Evolutionary conservation across 2,888 invertebrate genomes (phyloP).

Genomic region (Pandemis corylana): DNA sequence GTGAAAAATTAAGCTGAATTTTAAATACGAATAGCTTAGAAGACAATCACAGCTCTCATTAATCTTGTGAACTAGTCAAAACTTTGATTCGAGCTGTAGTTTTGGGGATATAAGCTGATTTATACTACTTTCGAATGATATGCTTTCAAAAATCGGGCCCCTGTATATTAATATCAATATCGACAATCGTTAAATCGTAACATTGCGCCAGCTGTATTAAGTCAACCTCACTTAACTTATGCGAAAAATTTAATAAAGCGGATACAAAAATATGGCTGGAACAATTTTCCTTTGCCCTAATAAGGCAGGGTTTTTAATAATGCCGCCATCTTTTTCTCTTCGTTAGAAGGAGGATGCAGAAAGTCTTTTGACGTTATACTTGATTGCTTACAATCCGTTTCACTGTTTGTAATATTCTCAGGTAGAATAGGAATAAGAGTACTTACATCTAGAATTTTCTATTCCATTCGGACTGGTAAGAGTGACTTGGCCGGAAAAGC

Average conservation of each 20-base stretch:
- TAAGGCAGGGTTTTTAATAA: constrained; percentile 31
- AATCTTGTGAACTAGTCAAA: too few species aligned
- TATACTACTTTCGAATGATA: too few species aligned
- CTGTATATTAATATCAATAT: not conserved
- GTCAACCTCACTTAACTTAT: constrained; percentile 6
- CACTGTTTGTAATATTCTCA: too few species aligned
- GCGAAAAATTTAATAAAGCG: constrained; percentile 31
- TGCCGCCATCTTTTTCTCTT: not conserved
- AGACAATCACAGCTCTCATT: too few species aligned
- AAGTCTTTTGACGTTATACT: not conserved
- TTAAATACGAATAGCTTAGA: too few species aligned
- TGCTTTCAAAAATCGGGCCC: too few species aligned
- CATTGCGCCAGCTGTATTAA: not conserved
- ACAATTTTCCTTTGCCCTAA: constrained; percentile 21
- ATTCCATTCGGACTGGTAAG: not conserved
- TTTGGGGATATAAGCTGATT: too few species aligned
- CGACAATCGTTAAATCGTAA: not conserved
- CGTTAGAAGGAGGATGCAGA: not conserved
- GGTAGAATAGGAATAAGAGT: too few species aligned
- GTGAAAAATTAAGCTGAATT: too few species aligned
- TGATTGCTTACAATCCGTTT: too few species aligned
- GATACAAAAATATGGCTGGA: constrained; percentile 6
- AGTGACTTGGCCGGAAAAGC: constrained; percentile 15
- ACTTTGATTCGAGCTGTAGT: too few species aligned
- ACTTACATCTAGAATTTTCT: not conserved